Conservation (phyloP, 2,113 vertebrate species). For the Cynocephalus volans region DNA sequence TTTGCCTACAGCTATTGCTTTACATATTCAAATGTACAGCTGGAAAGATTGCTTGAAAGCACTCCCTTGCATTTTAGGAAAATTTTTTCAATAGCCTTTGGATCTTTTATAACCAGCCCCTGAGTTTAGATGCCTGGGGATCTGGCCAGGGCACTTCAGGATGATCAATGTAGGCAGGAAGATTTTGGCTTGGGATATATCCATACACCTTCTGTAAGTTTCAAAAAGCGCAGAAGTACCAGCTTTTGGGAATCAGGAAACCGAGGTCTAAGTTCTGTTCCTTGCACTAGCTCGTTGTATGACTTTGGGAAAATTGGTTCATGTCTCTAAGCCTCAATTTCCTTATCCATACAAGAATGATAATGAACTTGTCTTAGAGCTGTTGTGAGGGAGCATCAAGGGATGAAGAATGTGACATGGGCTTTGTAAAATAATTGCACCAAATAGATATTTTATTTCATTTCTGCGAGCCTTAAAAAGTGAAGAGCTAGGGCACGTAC, state of each 20-base stretch:
- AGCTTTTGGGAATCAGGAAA: not conserved
- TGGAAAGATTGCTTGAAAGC: not conserved
- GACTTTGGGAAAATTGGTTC: not conserved
- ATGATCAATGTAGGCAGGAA: not conserved
- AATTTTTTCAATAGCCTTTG: not conserved
- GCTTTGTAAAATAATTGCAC: not conserved
- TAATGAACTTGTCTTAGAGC: not conserved
- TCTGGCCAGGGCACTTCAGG: not conserved
- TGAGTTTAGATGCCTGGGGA: not conserved
- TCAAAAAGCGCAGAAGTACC: not conserved
- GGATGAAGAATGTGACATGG: not conserved
- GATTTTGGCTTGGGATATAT: not conserved
- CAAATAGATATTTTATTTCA: not conserved
- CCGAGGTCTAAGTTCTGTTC: not conserved
- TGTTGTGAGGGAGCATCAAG: not conserved
- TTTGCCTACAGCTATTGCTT: slow-evolving; percentile 48
- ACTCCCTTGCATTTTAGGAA: not conserved
- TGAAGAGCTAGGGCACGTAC: not conserved
- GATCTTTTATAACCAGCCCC: not conserved
- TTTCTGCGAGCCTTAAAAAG: not conserved
- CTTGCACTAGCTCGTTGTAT: not conserved
- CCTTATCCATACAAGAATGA: not conserved
- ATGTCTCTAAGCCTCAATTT: not conserved
- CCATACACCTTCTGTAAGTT: not conserved
- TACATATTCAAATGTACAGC: slow-evolving; percentile 41